phyloP scores from a whole-genome alignment of 2,888 invertebrate genomes.

The Agrotis exclamationis region DNA sequence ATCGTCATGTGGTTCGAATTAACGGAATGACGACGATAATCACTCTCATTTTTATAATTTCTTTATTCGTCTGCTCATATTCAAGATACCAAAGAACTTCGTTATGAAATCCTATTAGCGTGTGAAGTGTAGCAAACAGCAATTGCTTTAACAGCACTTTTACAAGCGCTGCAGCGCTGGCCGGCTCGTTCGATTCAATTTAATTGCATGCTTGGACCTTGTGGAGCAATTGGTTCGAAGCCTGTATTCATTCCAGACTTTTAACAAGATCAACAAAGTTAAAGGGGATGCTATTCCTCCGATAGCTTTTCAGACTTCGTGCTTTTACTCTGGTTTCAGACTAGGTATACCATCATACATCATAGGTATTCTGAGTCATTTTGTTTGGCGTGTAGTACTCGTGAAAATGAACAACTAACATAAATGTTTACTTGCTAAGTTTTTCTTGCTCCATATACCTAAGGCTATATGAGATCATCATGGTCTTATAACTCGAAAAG shows the following conservation, averaged over 20 bases:
- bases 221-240: conserved; percentile 35
- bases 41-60: no score
- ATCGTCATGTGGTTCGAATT: no score
- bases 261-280: conserved; percentile 48
- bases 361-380: no score
- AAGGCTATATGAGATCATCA: no score
- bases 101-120: conserved; percentile 45
- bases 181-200: conserved; percentile 42
- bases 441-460: no score
- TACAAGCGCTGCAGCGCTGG: conserved; percentile 30
- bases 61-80: neutral
- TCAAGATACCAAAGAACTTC: conserved; percentile 12
- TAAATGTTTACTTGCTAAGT: no score
- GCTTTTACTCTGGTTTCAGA: neutral
- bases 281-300: conserved; percentile 11
- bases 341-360: neutral
- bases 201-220: conserved; percentile 48
- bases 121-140: conserved; percentile 49
- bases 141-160: conserved; percentile 52
- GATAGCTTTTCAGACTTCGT: conserved; percentile 13
- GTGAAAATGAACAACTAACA: no score
- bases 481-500: no score
- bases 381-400: no score
- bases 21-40: no score
- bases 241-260: conserved; percentile 23